Conservation (phyloP, 2,113 vertebrate species). For the Indicator maculatus region DNA sequence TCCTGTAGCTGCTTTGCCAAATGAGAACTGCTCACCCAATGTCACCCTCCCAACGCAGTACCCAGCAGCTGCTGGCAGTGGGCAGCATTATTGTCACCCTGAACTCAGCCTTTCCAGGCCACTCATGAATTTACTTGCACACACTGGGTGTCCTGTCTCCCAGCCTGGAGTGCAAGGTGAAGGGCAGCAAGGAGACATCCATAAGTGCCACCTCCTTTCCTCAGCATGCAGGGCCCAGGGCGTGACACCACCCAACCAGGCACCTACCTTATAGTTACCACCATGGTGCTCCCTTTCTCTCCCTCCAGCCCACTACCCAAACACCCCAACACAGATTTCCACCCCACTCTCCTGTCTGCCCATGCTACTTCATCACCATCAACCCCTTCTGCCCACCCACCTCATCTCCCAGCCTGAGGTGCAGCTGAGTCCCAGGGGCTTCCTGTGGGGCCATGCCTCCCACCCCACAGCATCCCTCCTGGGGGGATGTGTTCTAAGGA, state of each 20-base stretch:
- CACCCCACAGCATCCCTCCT: background rate
- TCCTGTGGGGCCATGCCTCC: too few species aligned
- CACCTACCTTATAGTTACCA: background rate
- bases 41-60: fast-evolving
- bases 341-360: background rate
- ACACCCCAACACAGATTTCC: background rate
- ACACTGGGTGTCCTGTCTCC: background rate
- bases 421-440: background rate
- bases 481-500: background rate
- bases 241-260: background rate
- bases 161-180: background rate
- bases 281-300: background rate
- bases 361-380: background rate
- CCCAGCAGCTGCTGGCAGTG: background rate
- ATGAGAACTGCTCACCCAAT: background rate
- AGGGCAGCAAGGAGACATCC: background rate
- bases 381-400: background rate
- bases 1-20: background rate
- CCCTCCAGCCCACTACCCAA: too few species aligned
- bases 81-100: background rate
- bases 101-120: background rate
- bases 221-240: fast-evolving
- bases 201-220: background rate
- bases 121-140: background rate
- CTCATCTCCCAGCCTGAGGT: background rate